These are phyloP conservation scores for Bos indicus DNA, from an alignment of 2,113 vertebrate species.

Conservation along the genomic window DNA sequence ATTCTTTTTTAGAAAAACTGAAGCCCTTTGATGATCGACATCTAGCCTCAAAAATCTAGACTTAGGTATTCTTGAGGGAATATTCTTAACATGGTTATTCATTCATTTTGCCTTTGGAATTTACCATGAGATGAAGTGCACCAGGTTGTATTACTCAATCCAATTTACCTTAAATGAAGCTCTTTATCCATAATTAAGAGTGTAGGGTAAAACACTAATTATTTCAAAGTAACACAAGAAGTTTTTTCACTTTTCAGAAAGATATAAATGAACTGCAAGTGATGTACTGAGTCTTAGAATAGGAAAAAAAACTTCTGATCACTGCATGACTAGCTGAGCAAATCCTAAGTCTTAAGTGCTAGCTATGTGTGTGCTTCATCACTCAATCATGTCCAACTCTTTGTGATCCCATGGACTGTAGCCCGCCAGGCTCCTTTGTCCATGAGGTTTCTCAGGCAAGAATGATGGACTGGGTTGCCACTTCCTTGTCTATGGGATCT, in stretches of 20 bases:
- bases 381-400: background rate
- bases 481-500: background rate
- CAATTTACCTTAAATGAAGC: background rate
- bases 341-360: background rate
- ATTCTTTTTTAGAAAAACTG: background rate
- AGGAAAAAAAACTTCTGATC: background rate
- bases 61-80: background rate
- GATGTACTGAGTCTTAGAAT: background rate
- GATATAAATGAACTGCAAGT: background rate
- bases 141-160: background rate
- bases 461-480: background rate
- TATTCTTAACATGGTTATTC: background rate
- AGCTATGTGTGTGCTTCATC: background rate
- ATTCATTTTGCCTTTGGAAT: slow-evolving; percentile 3
- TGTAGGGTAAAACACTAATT: background rate
- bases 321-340: background rate
- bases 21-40: background rate
- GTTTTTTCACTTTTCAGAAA: slow-evolving; percentile 24
- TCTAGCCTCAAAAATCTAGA: background rate
- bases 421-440: background rate
- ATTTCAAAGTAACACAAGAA: slow-evolving; percentile 19
- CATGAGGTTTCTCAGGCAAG: background rate
- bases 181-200: background rate
- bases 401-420: background rate
- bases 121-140: background rate